Evolutionary conservation across 2,888 invertebrate species (phyloP), one percentile per base, ranked within the genome.

Genomic region (Mayetiola destructor): DNA sequence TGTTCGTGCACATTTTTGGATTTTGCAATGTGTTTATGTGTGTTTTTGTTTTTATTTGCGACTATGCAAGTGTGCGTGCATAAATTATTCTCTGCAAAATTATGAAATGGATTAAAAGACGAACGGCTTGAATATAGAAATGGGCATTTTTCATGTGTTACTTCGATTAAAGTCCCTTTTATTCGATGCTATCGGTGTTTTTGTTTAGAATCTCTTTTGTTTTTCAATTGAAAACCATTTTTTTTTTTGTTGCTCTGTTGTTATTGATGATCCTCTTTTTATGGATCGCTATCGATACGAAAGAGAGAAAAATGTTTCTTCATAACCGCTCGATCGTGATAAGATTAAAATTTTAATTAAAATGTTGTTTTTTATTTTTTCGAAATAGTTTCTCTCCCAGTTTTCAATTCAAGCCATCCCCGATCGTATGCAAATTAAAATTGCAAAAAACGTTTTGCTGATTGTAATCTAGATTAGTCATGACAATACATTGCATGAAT

Each of bases 261-360:
- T 27, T 27, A 48, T 48, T 27, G 23, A 48, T n/a, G 16, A 48
- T 48, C 48, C 48, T 48, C 23, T 27, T 4, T 27, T 8, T 12
- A 27, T 3, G 23, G 12, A 23, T 23, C 3, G 4, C 42, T 4
- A 37, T 4, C 37, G n/a, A 14, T n/a, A 37, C 4, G 12, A 10
- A 20, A 42, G n/a, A 42, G 14, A 10, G 12, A 42, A 23, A 39
- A 21, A 40, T 10, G n/a, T 40, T 9, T n/a, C 3, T 40, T 18
- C 6, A 3, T 39, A 18, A 18, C 20, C 18, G 3, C 5, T 39
- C 10, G 48, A 48, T 48, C 48, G 48, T 48, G 48, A 48, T 48
- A 48, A 48, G 48, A 48, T 48, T 48, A 48, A 48, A 48, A 48
- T 48, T 48, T 48, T 48, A 48, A 48, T 48, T 48, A 48, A 48